phyloP scores from a whole-genome alignment of 2,113 vertebrate species.

The Eudyptes chrysolophus region DNA sequence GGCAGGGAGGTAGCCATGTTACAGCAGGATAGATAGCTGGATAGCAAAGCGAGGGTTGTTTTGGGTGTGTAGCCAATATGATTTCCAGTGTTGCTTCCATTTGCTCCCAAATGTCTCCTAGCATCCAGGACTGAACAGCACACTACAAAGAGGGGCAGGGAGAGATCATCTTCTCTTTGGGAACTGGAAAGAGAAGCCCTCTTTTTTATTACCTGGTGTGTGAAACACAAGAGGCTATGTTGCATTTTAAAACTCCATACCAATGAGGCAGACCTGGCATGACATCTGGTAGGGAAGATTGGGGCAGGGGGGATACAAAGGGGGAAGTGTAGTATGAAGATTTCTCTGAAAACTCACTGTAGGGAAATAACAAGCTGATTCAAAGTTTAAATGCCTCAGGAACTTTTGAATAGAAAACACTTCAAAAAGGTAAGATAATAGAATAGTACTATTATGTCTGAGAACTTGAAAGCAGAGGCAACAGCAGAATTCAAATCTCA shows the following conservation, averaged over 20 bases:
- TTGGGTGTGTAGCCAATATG: background rate
- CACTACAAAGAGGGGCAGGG: background rate
- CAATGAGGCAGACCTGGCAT: background rate
- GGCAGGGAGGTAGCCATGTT: background rate
- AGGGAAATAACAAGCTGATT: background rate
- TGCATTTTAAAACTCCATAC: background rate
- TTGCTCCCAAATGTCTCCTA: background rate
- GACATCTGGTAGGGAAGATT: background rate
- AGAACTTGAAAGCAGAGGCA: background rate
- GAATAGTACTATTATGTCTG: background rate
- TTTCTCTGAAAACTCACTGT: background rate
- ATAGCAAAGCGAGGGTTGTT: accelerated
- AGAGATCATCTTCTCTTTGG: background rate
- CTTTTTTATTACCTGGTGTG: background rate
- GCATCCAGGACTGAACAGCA: background rate
- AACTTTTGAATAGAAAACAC: background rate
- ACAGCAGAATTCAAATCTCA: background rate
- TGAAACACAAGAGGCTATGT: background rate
- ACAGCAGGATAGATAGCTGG: background rate
- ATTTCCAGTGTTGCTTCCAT: background rate
- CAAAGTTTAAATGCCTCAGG: background rate
- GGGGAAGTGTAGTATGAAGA: background rate
- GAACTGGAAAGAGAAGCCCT: background rate
- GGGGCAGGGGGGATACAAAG: accelerated
- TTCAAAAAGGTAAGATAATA: background rate